Conservation (phyloP, 1,140 invertebrate genomes). For the Hyposmocoma kahamanoa region DNA sequence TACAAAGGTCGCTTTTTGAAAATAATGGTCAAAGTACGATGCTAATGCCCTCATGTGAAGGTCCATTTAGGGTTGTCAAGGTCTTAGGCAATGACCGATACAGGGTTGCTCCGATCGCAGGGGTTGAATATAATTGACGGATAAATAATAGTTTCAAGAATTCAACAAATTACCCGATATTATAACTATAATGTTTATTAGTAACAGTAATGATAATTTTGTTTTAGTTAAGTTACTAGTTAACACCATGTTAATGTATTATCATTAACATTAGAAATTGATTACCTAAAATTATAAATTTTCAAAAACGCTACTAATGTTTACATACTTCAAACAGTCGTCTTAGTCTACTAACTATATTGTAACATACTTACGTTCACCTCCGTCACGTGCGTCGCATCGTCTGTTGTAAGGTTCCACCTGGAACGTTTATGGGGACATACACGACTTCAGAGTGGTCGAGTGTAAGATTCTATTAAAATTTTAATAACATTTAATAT, state of each 20-base stretch:
- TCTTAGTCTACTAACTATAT: neutral
- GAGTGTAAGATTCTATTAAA: conserved; percentile 11
- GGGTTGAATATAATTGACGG: conserved; percentile 3
- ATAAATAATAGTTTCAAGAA: neutral
- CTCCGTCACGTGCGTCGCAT: conserved; percentile 4
- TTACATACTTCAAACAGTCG: neutral
- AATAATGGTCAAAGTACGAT: conserved; percentile 22
- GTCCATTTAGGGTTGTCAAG: conserved; percentile 21
- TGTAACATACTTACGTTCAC: neutral
- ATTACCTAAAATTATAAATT: neutral
- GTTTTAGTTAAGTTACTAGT: neutral
- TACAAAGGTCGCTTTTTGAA: too few species aligned
- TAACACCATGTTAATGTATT: neutral
- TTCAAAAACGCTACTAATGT: neutral
- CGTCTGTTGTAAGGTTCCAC: conserved; percentile 12
- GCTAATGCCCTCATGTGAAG: conserved; percentile 23
- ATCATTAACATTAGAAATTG: neutral
- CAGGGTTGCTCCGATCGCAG: conserved; percentile 20
- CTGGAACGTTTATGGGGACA: conserved; percentile 9
- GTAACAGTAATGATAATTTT: neutral
- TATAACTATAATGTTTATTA: neutral
- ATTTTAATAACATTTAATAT: too few species aligned
- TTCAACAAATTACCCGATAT: neutral
- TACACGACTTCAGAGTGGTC: conserved; percentile 10
- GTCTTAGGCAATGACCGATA: conserved; percentile 27